Conservation (phyloP, 1,140 invertebrate species). For the Pinna nobilis region DNA sequence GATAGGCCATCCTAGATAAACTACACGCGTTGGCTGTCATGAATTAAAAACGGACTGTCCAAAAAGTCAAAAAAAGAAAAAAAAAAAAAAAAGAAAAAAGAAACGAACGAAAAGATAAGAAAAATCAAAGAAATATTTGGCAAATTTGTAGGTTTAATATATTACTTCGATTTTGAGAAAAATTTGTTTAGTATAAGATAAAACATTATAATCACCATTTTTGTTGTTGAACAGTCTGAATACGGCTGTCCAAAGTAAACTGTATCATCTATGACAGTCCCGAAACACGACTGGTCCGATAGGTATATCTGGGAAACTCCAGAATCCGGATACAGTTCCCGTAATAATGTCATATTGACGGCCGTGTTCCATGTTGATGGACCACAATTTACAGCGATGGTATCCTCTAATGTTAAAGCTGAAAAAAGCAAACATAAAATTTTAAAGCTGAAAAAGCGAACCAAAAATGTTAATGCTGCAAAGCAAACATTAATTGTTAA, state of each 20-base stretch:
- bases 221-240: slow-evolving; percentile 16
- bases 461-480: no score
- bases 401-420: slow-evolving; percentile 32
- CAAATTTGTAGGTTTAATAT: background rate
- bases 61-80: background rate
- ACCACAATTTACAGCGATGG: slow-evolving; percentile 23
- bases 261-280: slow-evolving; percentile 19
- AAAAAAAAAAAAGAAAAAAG: background rate
- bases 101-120: background rate
- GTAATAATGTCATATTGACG: slow-evolving; percentile 36
- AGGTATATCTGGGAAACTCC: slow-evolving; percentile 27
- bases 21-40: no score
- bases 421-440: no score
- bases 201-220: slow-evolving; percentile 2
- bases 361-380: slow-evolving; percentile 16
- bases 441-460: no score
- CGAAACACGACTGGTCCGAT: slow-evolving; percentile 14
- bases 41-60: no score
- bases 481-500: no score
- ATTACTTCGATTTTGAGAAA: background rate
- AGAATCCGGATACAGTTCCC: slow-evolving; percentile 23
- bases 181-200: background rate
- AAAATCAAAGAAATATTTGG: background rate
- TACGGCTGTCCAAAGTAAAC: slow-evolving; percentile 25
- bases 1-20: no score